Evolutionary conservation across 2,888 invertebrate genomes (phyloP), one percentile per base, ranked within the genome.

Genomic region (Julus scanicus): DNA sequence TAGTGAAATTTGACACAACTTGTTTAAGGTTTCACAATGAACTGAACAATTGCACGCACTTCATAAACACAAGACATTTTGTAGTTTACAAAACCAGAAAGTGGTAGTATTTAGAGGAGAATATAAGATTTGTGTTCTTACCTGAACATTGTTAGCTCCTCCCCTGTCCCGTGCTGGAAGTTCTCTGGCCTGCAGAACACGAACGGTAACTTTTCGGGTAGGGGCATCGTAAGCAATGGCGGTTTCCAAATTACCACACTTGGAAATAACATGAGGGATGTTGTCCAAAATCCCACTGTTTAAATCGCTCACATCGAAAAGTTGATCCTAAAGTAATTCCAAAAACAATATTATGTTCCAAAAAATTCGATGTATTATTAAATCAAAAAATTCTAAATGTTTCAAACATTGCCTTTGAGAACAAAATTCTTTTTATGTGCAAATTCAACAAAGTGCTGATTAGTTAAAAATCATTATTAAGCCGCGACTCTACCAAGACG

Each of bases 121-220:
- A 57, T 57, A 57, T 57, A 15, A 57, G n/a, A n/a, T 20, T 63
- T 63, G n/a, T n/a, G 37, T 89, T 63, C 89, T 90, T 90, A 95
- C 95, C 93, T 95, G 95, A 20, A 95, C 94, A 91, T 95, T 94
- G 90, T 94, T 94, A 91, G 94, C 94, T 92, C 95, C 94, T 90
- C 95, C 94, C 91, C 94, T 92, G 92, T 95, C 93, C 92, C 95
- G 94, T 90, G 95, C 94, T 89, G 96, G 95, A 90, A 98, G 94
- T 86, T 96, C 95, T 87, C 96, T 94, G 0, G 97, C 98, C 92
- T 98, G 97, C 90, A 98, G 94, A 88, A 98, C 95, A 91, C 97
- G 97, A 40, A 98, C 96, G 84, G 97, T 97, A 96, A 98, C 97
- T 93, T 96, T 96, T 89, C 97, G 94, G 93, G 97, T 96, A 9